phyloP scores from a whole-genome alignment of 2,113 vertebrate genomes.

The Egretta garzetta region DNA sequence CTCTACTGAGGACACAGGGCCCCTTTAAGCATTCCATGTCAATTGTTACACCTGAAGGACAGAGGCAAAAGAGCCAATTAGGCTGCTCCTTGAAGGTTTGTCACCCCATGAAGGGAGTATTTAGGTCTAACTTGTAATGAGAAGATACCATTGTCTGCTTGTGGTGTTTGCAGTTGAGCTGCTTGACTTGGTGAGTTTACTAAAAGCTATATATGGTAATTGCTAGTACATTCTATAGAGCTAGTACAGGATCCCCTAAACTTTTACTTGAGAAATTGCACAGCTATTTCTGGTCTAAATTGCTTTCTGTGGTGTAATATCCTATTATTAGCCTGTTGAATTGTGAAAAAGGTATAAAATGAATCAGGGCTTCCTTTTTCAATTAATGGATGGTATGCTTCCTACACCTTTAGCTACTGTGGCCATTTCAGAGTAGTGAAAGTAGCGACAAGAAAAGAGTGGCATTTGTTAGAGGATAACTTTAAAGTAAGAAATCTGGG shows the following conservation, averaged over 20 bases:
- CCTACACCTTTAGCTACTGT: neutral
- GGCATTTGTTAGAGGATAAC: neutral
- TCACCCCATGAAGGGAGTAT: no score
- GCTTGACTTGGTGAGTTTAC: neutral
- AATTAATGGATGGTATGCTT: neutral
- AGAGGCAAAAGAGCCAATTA: neutral
- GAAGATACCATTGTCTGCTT: neutral
- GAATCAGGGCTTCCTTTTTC: neutral
- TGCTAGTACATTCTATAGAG: neutral
- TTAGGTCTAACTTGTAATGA: neutral
- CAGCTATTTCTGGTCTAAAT: neutral
- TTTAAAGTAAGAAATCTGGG: neutral
- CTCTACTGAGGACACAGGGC: neutral
- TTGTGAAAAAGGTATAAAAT: neutral
- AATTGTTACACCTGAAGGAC: neutral
- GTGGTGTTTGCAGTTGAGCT: neutral
- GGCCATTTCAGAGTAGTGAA: neutral
- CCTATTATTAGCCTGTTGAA: neutral
- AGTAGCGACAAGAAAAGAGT: neutral
- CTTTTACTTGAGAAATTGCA: neutral
- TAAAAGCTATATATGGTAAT: neutral
- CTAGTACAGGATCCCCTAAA: neutral
- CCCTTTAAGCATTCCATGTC: neutral
- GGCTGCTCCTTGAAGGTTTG: neutral
- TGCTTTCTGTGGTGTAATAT: neutral